Evolutionary conservation across 2,113 vertebrate species (phyloP).

Genomic region (Ptychochromis oligacanthus): DNA sequence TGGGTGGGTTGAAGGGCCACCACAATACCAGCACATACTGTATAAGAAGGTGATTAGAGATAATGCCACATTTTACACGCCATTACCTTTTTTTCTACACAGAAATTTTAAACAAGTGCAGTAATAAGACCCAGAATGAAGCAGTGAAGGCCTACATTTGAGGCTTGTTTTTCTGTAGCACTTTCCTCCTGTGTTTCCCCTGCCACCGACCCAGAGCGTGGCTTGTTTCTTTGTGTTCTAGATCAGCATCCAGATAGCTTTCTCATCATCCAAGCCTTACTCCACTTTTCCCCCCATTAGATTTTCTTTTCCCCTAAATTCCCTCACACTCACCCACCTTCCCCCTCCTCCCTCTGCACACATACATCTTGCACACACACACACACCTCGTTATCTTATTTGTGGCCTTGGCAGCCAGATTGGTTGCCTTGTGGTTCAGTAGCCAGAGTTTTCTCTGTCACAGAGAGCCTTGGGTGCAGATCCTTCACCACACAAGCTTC

Average conservation of each 20-base stretch:
- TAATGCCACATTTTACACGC: conserved; percentile 74
- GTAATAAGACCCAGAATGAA: conserved; percentile 60
- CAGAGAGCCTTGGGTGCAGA: conserved; percentile 64
- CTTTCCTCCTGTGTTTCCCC: conserved; percentile 53
- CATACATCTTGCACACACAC: conserved; percentile 75
- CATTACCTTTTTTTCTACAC: conserved; percentile 68
- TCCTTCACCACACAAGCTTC: conserved; percentile 69
- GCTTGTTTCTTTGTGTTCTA: conserved; percentile 64
- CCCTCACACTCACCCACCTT: conserved; percentile 64
- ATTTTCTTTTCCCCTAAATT: conserved; percentile 76
- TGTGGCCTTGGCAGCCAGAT: conserved; percentile 77
- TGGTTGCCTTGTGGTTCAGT: conserved; percentile 74
- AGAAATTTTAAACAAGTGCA: conserved; percentile 77
- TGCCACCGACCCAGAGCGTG: conserved; percentile 64
- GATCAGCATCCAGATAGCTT: conserved; percentile 71
- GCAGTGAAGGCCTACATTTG: conserved; percentile 15
- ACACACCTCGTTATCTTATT: conserved; percentile 79
- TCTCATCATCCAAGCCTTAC: conserved; percentile 74
- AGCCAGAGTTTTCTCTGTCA: conserved; percentile 71
- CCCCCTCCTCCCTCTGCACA: conserved; percentile 52
- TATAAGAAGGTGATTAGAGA: conserved; percentile 73
- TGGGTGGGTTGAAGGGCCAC: conserved; percentile 57
- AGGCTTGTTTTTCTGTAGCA: conserved; percentile 61
- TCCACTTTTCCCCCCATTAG: conserved; percentile 70
- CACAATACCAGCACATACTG: conserved; percentile 44